Conservation (phyloP, 1,140 invertebrate genomes). For the Eriocheir sinensis region DNA sequence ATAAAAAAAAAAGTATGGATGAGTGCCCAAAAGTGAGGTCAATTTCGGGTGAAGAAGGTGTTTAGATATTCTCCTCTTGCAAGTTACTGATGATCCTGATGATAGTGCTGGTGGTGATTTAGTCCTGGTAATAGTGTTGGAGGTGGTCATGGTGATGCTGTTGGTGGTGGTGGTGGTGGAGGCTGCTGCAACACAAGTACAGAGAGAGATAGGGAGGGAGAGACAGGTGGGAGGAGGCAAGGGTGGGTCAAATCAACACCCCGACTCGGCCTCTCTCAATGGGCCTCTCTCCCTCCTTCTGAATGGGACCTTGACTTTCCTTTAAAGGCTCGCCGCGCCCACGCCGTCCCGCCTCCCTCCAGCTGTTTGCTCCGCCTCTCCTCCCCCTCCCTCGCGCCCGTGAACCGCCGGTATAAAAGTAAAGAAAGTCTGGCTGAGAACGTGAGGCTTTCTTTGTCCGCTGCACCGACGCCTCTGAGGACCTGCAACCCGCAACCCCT, state of each 20-base stretch:
- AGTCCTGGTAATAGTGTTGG: not conserved
- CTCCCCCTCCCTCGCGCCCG: not conserved
- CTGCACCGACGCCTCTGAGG: not conserved
- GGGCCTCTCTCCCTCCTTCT: not conserved
- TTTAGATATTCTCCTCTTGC: no score
- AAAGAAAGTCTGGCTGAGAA: not conserved
- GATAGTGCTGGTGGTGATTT: no score
- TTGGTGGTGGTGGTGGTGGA: not conserved
- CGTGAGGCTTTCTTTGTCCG: not conserved
- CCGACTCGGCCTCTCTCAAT: not conserved
- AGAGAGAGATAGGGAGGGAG: no score
- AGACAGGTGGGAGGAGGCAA: not conserved
- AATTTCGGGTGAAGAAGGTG: no score
- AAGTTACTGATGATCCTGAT: no score
- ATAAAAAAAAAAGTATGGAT: no score
- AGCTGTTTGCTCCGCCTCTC: not conserved
- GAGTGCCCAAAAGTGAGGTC: no score
- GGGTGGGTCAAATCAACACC: not conserved
- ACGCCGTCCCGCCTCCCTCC: not conserved
- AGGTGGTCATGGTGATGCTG: not conserved
- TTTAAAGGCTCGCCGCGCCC: not conserved
- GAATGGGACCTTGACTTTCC: conserved; percentile 12
- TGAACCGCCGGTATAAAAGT: not conserved
- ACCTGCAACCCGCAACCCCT: not conserved
- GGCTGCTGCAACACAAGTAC: no score